Conservation (phyloP, 2,888 invertebrate species). For the Drosophila imparisetae region DNA sequence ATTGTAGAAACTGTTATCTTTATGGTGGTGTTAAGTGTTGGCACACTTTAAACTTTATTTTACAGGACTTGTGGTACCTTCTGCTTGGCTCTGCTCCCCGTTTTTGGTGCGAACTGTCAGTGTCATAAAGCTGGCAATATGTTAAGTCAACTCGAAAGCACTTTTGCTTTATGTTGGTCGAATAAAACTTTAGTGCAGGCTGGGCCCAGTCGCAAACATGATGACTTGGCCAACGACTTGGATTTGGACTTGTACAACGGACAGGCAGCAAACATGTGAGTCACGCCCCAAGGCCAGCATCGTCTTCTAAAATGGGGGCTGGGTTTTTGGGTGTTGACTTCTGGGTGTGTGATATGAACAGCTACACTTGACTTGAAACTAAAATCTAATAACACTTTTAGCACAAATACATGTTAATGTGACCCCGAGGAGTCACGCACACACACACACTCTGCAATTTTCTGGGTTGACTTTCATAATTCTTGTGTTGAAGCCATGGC, state of each 20-base stretch:
- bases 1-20: slow-evolving; percentile 47
- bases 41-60: slow-evolving; percentile 68
- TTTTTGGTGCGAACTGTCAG: slow-evolving; percentile 24
- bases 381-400: slow-evolving; percentile 81
- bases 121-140: slow-evolving; percentile 64
- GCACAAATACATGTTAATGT: slow-evolving; percentile 81
- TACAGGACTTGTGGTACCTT: slow-evolving; percentile 16
- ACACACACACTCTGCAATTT: slow-evolving; percentile 26
- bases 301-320: neutral
- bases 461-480: slow-evolving; percentile 59
- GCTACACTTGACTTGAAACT: slow-evolving; percentile 77
- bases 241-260: slow-evolving; percentile 16
- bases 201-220: slow-evolving; percentile 52
- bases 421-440: slow-evolving; percentile 76
- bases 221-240: slow-evolving; percentile 39
- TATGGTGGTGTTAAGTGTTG: slow-evolving; percentile 73
- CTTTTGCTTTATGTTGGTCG: slow-evolving; percentile 73
- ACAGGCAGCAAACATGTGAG: slow-evolving; percentile 44
- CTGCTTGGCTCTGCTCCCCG: slow-evolving; percentile 20
- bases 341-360: slow-evolving; percentile 13
- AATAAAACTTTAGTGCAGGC: slow-evolving; percentile 76
- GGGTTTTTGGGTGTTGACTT: slow-evolving; percentile 3
- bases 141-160: slow-evolving; percentile 74
- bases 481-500: slow-evolving; percentile 41
- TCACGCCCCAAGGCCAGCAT: slow-evolving; percentile 44